Evolutionary conservation across 1,140 invertebrate species (phyloP).

Genomic region (Hycleus cichorii): DNA sequence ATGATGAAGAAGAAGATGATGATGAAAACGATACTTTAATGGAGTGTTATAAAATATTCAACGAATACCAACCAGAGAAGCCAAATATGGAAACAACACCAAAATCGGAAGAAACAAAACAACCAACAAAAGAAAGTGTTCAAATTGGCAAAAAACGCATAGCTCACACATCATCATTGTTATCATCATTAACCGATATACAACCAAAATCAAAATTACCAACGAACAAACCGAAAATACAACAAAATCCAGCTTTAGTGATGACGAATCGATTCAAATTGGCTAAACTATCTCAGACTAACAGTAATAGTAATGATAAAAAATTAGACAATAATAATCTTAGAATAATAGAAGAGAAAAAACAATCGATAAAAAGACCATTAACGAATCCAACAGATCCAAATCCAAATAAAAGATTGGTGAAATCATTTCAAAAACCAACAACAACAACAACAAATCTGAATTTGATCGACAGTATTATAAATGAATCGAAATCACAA

Average conservation of each 20-base stretch:
- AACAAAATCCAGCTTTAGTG: constrained; percentile 25
- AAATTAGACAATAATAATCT: constrained; percentile 32
- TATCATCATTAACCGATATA: no score
- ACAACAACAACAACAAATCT: background rate
- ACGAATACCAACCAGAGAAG: constrained; percentile 43
- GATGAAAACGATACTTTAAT: constrained; percentile 43
- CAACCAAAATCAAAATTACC: constrained; percentile 20
- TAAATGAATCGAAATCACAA: constrained; percentile 1
- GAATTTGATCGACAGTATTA: constrained; percentile 2
- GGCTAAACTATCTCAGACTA: constrained; percentile 27
- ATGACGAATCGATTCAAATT: constrained; percentile 36
- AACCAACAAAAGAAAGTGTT: constrained; percentile 17
- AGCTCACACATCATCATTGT: constrained; percentile 41
- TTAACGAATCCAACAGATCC: constrained; percentile 23
- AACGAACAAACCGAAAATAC: constrained; percentile 22
- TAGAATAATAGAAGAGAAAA: constrained; percentile 23
- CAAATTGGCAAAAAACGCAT: constrained; percentile 41
- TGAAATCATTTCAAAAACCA: constrained; percentile 1
- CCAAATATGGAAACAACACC: constrained; percentile 6
- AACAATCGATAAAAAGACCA: constrained; percentile 14
- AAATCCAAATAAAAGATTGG: constrained; percentile 18
- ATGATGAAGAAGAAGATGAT: constrained; percentile 32
- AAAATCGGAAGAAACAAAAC: constrained; percentile 4
- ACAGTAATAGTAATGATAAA: background rate
- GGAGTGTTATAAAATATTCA: constrained; percentile 68